phyloP scores from a whole-genome alignment of 2,797 vertebrate genomes.

The Lagodon rhomboides region DNA sequence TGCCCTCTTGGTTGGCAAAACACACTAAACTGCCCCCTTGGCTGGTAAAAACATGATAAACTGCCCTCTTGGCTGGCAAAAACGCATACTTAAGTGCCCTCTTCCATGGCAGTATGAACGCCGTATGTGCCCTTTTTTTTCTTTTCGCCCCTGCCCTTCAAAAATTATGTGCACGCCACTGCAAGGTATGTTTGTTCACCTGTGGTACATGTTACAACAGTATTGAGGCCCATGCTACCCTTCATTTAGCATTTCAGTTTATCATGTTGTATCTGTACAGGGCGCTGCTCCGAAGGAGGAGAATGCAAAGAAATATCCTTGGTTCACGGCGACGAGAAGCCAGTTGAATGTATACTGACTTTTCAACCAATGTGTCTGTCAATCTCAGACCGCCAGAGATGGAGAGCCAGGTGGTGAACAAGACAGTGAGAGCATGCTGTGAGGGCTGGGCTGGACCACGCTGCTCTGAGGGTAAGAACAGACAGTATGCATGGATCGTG shows the following conservation, averaged over 20 bases:
- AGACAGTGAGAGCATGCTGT: conserved; percentile 87
- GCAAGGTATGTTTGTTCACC: not conserved
- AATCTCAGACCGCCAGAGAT: conserved; percentile 85
- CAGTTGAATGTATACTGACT: not conserved
- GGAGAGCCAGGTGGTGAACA: conserved; percentile 80
- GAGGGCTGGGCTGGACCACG: conserved; percentile 89
- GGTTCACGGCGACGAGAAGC: not conserved
- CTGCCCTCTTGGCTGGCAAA: no score
- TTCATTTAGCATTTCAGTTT: no score
- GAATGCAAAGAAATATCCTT: not conserved
- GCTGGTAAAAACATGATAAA: no score
- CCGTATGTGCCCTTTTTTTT: no score
- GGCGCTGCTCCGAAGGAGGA: not conserved
- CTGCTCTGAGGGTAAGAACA: conserved; percentile 87
- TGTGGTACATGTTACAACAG: not conserved
- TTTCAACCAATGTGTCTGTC: conserved; percentile 17
- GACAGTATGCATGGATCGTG: not conserved
- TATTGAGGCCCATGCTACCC: not conserved
- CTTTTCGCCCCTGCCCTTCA: no score
- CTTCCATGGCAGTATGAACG: no score
- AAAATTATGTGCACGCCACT: no score
- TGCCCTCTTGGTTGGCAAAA: no score
- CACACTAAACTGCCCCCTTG: no score
- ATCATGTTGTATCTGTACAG: not conserved
- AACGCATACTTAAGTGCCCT: no score